Evolutionary conservation across 2,797 vertebrate species (phyloP), one percentile per base, ranked within the genome.

Genomic region (Chelidonichthys spinosus): DNA sequence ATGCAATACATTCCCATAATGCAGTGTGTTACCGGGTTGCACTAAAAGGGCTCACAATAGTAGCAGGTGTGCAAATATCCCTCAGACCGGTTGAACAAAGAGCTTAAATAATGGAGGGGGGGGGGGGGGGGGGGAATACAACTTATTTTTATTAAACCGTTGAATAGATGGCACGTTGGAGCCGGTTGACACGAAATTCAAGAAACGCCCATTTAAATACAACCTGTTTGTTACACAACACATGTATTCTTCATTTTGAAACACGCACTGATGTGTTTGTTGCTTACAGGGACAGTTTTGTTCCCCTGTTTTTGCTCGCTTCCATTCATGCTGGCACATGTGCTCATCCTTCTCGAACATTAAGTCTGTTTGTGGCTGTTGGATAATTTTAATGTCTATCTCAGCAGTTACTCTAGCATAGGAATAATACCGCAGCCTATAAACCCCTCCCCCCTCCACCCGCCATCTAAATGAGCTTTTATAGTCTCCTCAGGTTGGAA

Each of bases 61-160:
- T 78, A 93, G 95, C 94, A 95, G 94, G 94, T 95, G 93, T 95
- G 93, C 93, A 95, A 94, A 95, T 93, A 95, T 88, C 74, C 89
- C 87, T 90, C 82, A 76, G 83, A 90, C 89, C 85, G 61, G 59
- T 69, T 86, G 88, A 86, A 91, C 91, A 92, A 92, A 92, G 90
- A 90, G 84, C 87, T 87, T 87, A 90, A 93, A 94, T 92, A 93
- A 84, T 81, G 84, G 61, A 25, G 25, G 25, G 25, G 25, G 72
- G 73, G 90, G 89, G 91, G 72, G 73, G 90, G 89, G 91, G 72
- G 73, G 90, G 89, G 91, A 94, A 94, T 93, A 93, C 80, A 89
- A 88, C 78, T 25, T 25, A 25, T 84, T 84, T 84, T 72, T 88
- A 93, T 92, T 93, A 88, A 91, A 90, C 91, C 83, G 82, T 63